These are phyloP conservation scores for Anthopleura xanthogrammica DNA, from an alignment of 92 coral and sea anemone genomes.

Conservation along the genomic window DNA sequence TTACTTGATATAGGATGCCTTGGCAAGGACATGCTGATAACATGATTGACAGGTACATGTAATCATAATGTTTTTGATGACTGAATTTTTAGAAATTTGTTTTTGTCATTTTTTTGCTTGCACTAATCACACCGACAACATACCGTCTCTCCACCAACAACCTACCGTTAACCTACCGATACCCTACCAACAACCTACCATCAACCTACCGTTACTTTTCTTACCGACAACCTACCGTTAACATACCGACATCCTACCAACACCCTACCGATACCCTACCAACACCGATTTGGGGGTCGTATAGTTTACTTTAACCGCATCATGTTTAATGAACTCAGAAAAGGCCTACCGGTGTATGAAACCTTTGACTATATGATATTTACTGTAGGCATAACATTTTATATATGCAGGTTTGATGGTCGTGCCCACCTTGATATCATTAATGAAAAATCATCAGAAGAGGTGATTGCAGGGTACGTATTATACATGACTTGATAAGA, in stretches of 20 bases:
- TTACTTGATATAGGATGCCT: slow-evolving; percentile 75
- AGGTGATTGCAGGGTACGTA: slow-evolving; percentile 58
- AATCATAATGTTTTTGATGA: background rate
- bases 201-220: too few species aligned
- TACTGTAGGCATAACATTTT: background rate
- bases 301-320: too few species aligned
- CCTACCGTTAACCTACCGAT: too few species aligned
- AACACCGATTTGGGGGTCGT: too few species aligned
- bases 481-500: background rate
- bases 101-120: background rate
- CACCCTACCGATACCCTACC: too few species aligned
- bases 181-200: too few species aligned
- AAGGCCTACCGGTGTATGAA: too few species aligned
- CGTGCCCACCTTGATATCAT: slow-evolving; percentile 84
- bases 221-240: too few species aligned
- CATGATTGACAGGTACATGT: slow-evolving; percentile 99
- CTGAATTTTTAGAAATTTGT: background rate
- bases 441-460: slow-evolving; percentile 55
- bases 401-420: slow-evolving; percentile 71
- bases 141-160: too few species aligned
- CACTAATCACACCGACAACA: too few species aligned
- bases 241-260: too few species aligned
- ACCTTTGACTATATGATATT: background rate
- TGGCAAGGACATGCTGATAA: slow-evolving; percentile 91
- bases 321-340: too few species aligned